These are phyloP conservation scores for Bufo bufo DNA, from an alignment of 2,113 vertebrate genomes.

Conservation along the genomic window DNA sequence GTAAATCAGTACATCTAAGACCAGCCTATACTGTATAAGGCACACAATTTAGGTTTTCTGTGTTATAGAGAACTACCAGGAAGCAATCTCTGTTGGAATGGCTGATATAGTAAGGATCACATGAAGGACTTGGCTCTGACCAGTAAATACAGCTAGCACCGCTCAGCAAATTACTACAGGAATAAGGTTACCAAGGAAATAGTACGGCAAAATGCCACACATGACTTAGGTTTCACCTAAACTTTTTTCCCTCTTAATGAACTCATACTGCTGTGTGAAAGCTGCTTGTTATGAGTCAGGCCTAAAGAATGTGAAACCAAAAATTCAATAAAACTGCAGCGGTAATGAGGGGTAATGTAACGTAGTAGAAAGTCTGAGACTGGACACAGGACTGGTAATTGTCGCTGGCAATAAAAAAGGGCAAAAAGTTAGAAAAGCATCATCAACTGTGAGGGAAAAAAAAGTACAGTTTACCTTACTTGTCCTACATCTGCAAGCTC, in stretches of 20 bases:
- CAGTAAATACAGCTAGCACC: background rate
- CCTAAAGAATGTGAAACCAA: conserved; percentile 6
- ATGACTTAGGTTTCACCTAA: background rate
- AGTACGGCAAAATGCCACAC: conserved; percentile 52
- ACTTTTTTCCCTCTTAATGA: background rate
- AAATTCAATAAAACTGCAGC: conserved; percentile 22
- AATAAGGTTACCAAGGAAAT: conserved; percentile 53
- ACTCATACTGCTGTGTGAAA: conserved; percentile 16
- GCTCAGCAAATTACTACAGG: conserved; percentile 58
- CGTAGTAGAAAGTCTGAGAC: background rate
- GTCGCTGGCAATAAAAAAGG: conserved; percentile 11
- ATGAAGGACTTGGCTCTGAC: background rate
- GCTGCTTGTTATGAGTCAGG: conserved; percentile 58
- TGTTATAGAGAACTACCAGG: background rate
- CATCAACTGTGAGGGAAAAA: background rate
- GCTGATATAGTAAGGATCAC: background rate
- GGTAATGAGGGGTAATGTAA: conserved; percentile 23
- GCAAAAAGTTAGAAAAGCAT: conserved; percentile 5
- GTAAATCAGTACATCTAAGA: background rate
- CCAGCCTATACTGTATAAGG: background rate
- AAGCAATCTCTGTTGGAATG: background rate
- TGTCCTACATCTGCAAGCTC: background rate
- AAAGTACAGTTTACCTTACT: conserved; percentile 3
- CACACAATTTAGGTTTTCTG: background rate
- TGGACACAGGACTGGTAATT: background rate